phyloP scores from a whole-genome alignment of 2,888 invertebrate species.

The Colletes collaris region DNA sequence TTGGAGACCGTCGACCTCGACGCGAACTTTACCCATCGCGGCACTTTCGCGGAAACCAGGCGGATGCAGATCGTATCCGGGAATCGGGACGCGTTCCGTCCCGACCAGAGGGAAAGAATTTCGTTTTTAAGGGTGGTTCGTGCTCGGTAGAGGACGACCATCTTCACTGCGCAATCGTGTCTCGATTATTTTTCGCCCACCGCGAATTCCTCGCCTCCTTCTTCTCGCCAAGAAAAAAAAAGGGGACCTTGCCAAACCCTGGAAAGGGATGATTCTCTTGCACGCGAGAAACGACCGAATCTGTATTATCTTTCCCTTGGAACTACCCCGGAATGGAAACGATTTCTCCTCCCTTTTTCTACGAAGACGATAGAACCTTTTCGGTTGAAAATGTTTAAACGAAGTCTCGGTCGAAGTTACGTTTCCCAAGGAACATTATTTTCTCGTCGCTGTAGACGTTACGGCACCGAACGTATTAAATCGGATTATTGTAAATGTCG shows the following conservation, averaged over 20 bases:
- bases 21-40: slow-evolving; percentile 26
- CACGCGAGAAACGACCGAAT: slow-evolving; percentile 22
- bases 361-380: no score
- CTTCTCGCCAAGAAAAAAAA: slow-evolving; percentile 17
- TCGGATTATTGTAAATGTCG: no score
- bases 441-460: no score
- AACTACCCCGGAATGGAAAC: background rate
- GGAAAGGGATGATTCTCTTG: no score
- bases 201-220: background rate
- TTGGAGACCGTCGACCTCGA: slow-evolving; percentile 15
- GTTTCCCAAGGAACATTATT: no score
- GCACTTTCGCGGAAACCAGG: background rate
- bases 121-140: slow-evolving; percentile 42
- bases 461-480: no score
- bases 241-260: background rate
- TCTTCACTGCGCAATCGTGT: slow-evolving; percentile 3
- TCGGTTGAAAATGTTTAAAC: no score
- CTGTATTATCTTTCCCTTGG: slow-evolving; percentile 17
- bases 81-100: background rate
- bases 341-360: background rate
- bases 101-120: background rate
- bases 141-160: slow-evolving; percentile 9
- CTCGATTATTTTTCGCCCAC: slow-evolving; percentile 39
- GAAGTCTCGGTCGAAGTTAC: no score
- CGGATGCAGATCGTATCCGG: slow-evolving; percentile 13